Evolutionary conservation across 1,140 invertebrate genomes (phyloP).

Genomic region (Pseudomyrmex gracilis): DNA sequence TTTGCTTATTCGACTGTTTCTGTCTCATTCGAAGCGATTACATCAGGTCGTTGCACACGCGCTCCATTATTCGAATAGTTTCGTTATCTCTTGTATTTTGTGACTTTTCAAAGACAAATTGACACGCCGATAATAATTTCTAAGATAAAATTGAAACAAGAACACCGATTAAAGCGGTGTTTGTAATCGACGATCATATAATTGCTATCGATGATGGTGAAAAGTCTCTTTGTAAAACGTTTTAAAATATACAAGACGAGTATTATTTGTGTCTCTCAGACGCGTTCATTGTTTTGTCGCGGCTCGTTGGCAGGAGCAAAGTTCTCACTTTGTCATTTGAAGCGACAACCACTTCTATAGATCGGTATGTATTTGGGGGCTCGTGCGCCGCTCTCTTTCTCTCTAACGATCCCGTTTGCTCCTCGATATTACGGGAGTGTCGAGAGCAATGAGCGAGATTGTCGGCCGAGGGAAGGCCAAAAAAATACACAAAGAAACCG

Average conservation of each 20-base stretch:
- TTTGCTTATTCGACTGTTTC: no score
- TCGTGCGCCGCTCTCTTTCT: conserved; percentile 47
- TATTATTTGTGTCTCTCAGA: conserved; percentile 2
- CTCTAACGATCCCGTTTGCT: not conserved
- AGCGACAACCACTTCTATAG: not conserved
- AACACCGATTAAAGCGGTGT: not conserved
- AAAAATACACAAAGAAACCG: conserved; percentile 7
- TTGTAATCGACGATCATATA: no score
- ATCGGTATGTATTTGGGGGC: conserved; percentile 63
- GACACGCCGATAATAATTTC: no score
- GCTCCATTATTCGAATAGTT: not conserved
- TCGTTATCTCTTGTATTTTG: not conserved
- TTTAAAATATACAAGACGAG: not conserved
- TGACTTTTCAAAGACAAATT: not conserved
- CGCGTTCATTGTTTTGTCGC: conserved; percentile 23
- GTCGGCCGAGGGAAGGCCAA: not conserved
- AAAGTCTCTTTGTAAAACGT: not conserved
- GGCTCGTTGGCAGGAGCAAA: not conserved
- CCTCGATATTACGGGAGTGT: conserved; percentile 26
- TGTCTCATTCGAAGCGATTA: not conserved
- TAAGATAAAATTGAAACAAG: not conserved
- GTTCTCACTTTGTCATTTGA: not conserved
- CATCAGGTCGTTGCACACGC: not conserved
- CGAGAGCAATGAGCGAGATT: not conserved
- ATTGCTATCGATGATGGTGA: no score